Evolutionary conservation across 2,797 vertebrate species (phyloP), one percentile per base, ranked within the genome.

Genomic region (Alca torda): DNA sequence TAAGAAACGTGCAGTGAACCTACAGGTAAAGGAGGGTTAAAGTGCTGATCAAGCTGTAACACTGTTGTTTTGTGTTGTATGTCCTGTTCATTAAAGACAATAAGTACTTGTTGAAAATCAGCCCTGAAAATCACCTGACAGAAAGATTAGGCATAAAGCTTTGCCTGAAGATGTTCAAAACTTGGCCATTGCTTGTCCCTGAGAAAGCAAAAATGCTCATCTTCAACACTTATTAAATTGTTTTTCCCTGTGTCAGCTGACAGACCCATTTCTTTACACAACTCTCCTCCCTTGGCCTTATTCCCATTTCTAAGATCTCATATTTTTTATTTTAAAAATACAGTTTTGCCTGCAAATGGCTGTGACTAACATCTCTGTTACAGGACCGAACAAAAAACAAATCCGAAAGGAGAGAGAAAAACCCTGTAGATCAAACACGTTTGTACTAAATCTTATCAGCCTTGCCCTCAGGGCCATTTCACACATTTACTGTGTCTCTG

Each of bases 361-460:
- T 75, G 39, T 54, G 48, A 68, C 87, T 89, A 68, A 92, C 45
- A 72, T 57, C 81, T 95, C 92, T 85, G 69, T 84, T 87, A 86
- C 31, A 77, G 45, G n/a, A 37, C n/a, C 60, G 89, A 90, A 84
- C 33, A 28, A 65, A 69, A 89, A 54, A 17, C 25, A 69, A 39
- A 53, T 41, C 31, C 14, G 21, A 67, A 86, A 76, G 2, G 37
- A 67, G 25, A 75, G 33, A 41, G 14, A 65, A 78, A 82, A 87
- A 5, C 20, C 9, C 59, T 5, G 4, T 14, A 85, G 75, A 85
- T 86, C 84, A 89, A 87, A 61, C 11, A 28, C 11, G 25, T 84
- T 89, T 86, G 76, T 81, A 48, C 50, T 61, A 26, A 83, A 61
- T 64, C 57, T 85, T 93, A 93, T 25, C 79, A 88, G 39, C 37